These are phyloP conservation scores for Dicyrtomina minuta DNA, from an alignment of 2,888 invertebrate genomes.

Conservation along the genomic window DNA sequence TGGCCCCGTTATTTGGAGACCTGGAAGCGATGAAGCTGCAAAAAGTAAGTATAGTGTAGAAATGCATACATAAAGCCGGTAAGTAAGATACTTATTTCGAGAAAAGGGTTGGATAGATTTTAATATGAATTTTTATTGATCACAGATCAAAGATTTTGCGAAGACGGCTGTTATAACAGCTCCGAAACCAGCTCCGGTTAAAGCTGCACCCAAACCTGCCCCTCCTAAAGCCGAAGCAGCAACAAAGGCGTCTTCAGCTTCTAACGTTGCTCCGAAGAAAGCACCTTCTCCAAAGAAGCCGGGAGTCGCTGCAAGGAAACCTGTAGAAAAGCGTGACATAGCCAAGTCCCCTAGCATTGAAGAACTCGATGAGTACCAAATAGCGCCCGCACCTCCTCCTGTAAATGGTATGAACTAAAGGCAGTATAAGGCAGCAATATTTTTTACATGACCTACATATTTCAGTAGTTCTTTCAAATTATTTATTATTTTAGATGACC, in stretches of 20 bases:
- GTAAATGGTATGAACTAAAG: constrained; percentile 23
- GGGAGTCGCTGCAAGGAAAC: constrained; percentile 47
- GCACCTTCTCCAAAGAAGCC: constrained; percentile 43
- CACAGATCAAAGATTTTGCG: constrained; percentile 80
- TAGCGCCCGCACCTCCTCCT: constrained; percentile 1
- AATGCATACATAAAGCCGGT: background rate
- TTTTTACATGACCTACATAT: background rate
- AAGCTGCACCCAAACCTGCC: constrained; percentile 60
- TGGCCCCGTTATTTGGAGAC: constrained; percentile 81
- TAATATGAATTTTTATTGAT: too few species aligned
- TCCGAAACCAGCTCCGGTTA: constrained; percentile 61
- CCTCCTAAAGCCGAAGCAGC: constrained; percentile 56
- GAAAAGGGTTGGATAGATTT: background rate
- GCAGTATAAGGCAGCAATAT: background rate
- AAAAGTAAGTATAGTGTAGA: constrained; percentile 62
- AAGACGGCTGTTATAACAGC: constrained; percentile 85
- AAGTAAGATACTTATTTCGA: too few species aligned
- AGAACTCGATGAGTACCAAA: constrained; percentile 15
- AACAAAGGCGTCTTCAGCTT: constrained; percentile 58
- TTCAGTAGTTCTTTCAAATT: background rate
- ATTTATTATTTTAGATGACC: constrained; percentile 18
- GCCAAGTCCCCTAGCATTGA: constrained; percentile 25
- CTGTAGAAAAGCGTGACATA: constrained; percentile 41
- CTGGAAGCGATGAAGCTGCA: constrained; percentile 87
- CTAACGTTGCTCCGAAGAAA: constrained; percentile 41